A percentile compares a stretch with the other conserved stretches of the same genome.
Conservation (phyloP, 2,797 vertebrate genomes). For the Alectoris magna region DNA sequence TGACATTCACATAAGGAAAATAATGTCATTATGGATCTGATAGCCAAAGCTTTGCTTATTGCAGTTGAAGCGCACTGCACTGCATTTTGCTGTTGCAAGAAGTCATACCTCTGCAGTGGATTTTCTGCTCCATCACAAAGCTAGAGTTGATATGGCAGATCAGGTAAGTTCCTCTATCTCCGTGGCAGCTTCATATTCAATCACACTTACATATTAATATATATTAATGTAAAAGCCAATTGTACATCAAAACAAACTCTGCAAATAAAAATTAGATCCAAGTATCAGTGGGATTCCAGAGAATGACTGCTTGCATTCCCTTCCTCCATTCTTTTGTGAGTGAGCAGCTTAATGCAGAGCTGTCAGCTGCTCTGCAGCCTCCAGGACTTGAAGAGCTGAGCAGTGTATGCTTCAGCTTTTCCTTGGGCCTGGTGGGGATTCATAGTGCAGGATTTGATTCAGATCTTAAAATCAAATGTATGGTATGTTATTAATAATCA, state of each 20-base stretch:
- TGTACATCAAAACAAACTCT: not conserved
- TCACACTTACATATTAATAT: not conserved
- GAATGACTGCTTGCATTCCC: not conserved
- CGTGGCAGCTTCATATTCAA: not conserved
- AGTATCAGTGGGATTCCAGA: not conserved
- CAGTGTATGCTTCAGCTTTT: not conserved
- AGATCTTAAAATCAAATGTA: not conserved
- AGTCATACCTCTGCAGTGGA: conserved; percentile 82
- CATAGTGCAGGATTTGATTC: not conserved
- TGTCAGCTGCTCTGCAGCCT: not conserved
- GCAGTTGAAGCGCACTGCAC: conserved; percentile 86
- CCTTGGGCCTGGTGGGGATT: not conserved
- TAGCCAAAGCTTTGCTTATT: conserved; percentile 26
- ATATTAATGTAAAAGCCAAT: not conserved
- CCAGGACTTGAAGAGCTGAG: not conserved
- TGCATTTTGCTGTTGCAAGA: conserved; percentile 91
- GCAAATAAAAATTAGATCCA: not conserved
- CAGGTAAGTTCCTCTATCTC: conserved; percentile 77
- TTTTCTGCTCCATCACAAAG: conserved; percentile 88
- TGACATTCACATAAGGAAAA: not conserved
- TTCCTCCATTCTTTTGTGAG: not conserved
- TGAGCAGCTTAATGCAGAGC: not conserved
- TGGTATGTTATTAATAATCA: not conserved
- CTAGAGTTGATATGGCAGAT: conserved; percentile 88
- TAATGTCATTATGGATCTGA: not conserved